phyloP scores from a whole-genome alignment of 2,888 invertebrate species.

The Thyatira batis region DNA sequence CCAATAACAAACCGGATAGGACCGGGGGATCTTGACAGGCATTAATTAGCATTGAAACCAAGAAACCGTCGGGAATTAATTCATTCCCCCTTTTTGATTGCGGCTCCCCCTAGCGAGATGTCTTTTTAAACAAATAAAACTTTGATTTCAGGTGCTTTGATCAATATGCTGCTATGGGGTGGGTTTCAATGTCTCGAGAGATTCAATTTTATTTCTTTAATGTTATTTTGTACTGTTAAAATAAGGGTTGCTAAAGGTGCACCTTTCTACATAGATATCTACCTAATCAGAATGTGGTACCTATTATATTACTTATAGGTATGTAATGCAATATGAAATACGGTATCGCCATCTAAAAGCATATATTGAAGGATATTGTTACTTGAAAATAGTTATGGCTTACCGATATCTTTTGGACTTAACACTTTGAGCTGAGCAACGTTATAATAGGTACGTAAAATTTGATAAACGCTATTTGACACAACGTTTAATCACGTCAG shows the following conservation, averaged over 20 bases:
- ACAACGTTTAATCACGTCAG: too few relatives aligned
- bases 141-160: constrained; percentile 40
- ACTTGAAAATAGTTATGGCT: too few relatives aligned
- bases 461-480: too few relatives aligned
- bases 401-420: too few relatives aligned
- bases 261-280: neutral
- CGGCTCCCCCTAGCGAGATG: constrained; percentile 34
- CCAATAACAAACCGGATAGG: constrained; percentile 57
- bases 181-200: constrained; percentile 2
- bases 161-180: constrained; percentile 13
- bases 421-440: too few relatives aligned
- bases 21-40: constrained; percentile 44
- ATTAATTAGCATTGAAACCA: constrained; percentile 64
- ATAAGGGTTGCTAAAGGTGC: neutral
- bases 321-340: too few relatives aligned
- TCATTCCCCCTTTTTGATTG: constrained; percentile 24
- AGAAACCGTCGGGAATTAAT: constrained; percentile 39
- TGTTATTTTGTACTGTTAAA: neutral
- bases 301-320: too few relatives aligned
- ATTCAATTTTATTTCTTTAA: neutral
- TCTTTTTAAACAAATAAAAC: constrained; percentile 70
- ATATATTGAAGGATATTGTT: too few relatives aligned
- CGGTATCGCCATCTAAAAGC: too few relatives aligned
- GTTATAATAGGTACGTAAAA: too few relatives aligned
- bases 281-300: too few relatives aligned